Conservation (phyloP, 2,888 invertebrate genomes). For the Mystacides longicornis region DNA sequence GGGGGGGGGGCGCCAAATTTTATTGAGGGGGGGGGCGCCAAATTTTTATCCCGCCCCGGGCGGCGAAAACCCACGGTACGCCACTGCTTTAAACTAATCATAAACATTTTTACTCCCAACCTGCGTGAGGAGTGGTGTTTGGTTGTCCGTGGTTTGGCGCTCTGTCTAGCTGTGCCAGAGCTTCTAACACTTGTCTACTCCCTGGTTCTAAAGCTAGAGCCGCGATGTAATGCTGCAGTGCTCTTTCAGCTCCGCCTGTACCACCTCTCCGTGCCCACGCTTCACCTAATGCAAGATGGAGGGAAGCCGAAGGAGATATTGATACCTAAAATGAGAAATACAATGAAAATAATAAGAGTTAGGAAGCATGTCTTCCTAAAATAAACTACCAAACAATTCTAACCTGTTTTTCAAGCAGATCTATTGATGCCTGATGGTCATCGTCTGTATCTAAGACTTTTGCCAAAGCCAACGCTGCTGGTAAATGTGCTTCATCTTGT, state of each 20-base stretch:
- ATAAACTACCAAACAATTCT: not conserved
- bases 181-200: constrained; percentile 20
- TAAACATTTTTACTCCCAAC: not conserved
- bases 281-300: constrained; percentile 23
- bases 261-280: constrained; percentile 22
- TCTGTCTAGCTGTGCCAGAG: constrained; percentile 22
- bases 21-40: no score
- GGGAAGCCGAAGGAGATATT: constrained; percentile 20
- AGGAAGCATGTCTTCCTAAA: not conserved
- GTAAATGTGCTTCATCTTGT: constrained; percentile 62
- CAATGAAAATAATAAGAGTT: not conserved
- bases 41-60: no score
- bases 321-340: constrained; percentile 14
- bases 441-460: constrained; percentile 62
- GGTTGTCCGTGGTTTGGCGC: constrained; percentile 14
- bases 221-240: constrained; percentile 22
- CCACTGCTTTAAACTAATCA: no score
- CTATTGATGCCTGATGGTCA: constrained; percentile 58
- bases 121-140: constrained; percentile 7
- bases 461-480: constrained; percentile 64
- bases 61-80: no score
- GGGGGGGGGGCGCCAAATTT: no score
- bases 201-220: constrained; percentile 23
- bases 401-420: constrained; percentile 59
- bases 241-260: constrained; percentile 19